Conservation (phyloP, 2,797 vertebrate genomes). For the Simalia tracyae region DNA sequence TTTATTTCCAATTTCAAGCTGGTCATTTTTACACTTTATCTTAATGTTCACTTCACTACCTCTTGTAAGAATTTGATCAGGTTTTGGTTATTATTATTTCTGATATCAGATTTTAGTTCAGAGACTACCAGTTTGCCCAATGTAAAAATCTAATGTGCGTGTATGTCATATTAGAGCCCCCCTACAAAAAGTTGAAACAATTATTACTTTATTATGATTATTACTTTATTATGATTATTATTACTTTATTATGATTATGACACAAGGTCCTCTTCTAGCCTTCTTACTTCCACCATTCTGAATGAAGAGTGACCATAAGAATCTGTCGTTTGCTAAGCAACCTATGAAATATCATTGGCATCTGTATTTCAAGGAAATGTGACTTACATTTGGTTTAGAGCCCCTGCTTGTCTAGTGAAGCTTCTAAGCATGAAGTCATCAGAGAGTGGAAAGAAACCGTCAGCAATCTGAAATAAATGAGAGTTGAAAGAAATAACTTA, state of each 20-base stretch:
- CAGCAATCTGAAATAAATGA: constrained; percentile 8
- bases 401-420: constrained; percentile 14
- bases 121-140: too few relatives aligned
- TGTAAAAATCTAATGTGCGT: neutral
- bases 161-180: neutral
- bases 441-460: neutral
- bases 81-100: neutral
- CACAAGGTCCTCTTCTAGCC: neutral
- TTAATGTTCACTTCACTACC: neutral
- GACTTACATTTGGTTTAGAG: neutral
- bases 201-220: too few relatives aligned
- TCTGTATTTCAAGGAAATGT: constrained; percentile 46
- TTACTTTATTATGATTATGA: too few relatives aligned
- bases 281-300: neutral
- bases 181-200: neutral
- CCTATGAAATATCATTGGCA: constrained; percentile 56
- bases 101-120: too few relatives aligned
- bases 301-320: constrained; percentile 35
- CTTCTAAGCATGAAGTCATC: constrained; percentile 33
- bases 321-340: constrained; percentile 46
- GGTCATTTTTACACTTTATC: neutral
- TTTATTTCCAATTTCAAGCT: too few relatives aligned
- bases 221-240: too few relatives aligned
- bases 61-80: neutral
- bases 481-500: neutral